A percentile compares a stretch with the other conserved stretches of the same genome.
phyloP scores from a whole-genome alignment of 2,113 vertebrate species.

The Litocranius walleri region DNA sequence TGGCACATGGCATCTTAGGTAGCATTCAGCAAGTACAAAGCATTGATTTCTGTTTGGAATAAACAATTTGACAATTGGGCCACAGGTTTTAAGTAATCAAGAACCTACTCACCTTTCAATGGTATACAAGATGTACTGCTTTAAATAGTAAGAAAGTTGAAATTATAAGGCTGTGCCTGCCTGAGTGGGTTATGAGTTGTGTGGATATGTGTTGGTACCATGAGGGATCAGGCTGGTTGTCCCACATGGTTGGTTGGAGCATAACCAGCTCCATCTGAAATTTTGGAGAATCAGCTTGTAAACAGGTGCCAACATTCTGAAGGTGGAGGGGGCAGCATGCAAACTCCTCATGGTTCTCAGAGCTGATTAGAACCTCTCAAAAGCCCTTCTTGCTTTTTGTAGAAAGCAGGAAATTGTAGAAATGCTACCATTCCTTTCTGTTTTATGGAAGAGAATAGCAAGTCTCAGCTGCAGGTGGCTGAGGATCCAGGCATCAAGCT shows the following conservation, averaged over 20 bases:
- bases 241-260: not conserved
- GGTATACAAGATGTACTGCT: not conserved
- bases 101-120: not conserved
- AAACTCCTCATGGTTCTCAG: not conserved
- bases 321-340: rapidly evolving
- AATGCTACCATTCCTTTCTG: not conserved
- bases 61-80: not conserved
- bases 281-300: not conserved
- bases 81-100: not conserved
- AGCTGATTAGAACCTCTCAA: not conserved
- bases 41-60: not conserved
- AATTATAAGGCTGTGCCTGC: not conserved
- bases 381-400: not conserved
- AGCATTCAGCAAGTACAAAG: not conserved
- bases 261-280: not conserved
- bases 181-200: no score
- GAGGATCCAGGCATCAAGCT: not conserved
- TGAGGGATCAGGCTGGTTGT: not conserved
- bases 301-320: not conserved
- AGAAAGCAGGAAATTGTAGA: not conserved
- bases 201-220: not conserved
- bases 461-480: not conserved
- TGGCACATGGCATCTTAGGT: not conserved
- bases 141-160: not conserved
- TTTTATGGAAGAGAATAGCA: not conserved